phyloP scores from a whole-genome alignment of 2,113 vertebrate genomes.

The Corynorhinus townsendii region DNA sequence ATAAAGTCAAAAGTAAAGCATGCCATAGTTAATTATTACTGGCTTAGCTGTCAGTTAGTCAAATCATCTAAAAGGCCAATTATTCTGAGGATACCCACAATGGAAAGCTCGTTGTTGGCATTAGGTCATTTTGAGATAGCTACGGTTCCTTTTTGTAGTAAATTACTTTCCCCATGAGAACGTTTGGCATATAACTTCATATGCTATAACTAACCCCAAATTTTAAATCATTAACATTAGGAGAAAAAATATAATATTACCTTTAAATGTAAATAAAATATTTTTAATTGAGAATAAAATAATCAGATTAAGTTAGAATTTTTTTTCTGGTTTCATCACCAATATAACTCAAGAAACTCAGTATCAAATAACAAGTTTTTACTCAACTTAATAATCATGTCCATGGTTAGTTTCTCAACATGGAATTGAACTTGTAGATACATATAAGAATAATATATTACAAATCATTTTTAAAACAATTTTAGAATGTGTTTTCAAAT shows the following conservation, averaged over 20 bases:
- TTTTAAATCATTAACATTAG: constrained; percentile 38
- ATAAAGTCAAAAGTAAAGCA: constrained; percentile 80
- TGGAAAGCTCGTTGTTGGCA: constrained; percentile 80
- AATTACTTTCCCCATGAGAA: constrained; percentile 84
- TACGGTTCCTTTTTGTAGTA: constrained; percentile 41
- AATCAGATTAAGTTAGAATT: constrained; percentile 29
- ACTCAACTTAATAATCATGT: constrained; percentile 31
- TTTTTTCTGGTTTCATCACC: constrained; percentile 4
- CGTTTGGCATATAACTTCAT: constrained; percentile 73
- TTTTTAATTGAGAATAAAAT: not conserved
- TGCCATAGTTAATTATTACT: constrained; percentile 85
- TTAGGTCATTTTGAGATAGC: constrained; percentile 74
- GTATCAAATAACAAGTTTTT: not conserved
- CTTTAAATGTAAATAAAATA: constrained; percentile 8
- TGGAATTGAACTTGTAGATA: not conserved
- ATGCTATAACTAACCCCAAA: constrained; percentile 53
- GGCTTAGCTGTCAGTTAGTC: constrained; percentile 84
- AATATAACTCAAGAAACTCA: constrained; percentile 42
- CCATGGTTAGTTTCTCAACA: not conserved
- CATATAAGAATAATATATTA: constrained; percentile 7
- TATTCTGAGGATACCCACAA: constrained; percentile 87
- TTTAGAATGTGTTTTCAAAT: constrained; percentile 52
- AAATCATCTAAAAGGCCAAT: constrained; percentile 91
- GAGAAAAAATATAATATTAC: not conserved
- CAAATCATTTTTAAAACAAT: not conserved